Evolutionary conservation across 2,888 invertebrate species (phyloP), one percentile per base, ranked within the genome.

Genomic region (Malachius bipustulatus): DNA sequence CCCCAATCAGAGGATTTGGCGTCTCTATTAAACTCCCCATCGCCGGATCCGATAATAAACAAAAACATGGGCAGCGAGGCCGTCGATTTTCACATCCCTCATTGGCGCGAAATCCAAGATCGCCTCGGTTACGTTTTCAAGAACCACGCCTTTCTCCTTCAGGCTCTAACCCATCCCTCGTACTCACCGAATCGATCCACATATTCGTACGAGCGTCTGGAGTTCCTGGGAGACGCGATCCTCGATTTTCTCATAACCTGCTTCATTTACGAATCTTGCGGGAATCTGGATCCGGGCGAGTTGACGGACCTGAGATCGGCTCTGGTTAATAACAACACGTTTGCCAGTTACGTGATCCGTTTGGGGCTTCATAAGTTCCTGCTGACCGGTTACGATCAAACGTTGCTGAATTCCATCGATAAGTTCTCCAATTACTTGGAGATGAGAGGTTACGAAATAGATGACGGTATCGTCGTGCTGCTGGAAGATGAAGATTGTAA

Each of bases 241-340:
- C 62, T 93, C 34, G 93, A 94, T 63, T 90, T 90, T 57, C 62
- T 94, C 8, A 77, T 94, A 14, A 91, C 93, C 0, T 68, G 82
- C 8, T 77, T 89, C 55, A 81, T 98, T 34, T 96, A 74, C 56
- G 89, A 93, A 59, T 73, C 75, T 41, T 75, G 74, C 41, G 65
- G 64, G 0, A 52, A 65, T 27, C 66, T 85, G 53, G 73, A 71
- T 37, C 90, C 91, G 0, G 96, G 94, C 0, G 77, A 87, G 11
- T 63, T 98, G 37, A 96, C 96, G 0, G 96, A 97, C 63, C 59
- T 97, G 39, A 70, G 97, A 24, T 94, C 96, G 0, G 89, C 97
- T 0, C 68, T 98, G 2, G 97, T 98, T 2, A 97, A 98, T 58
- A 98, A 98, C 55, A 78, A 85, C 39, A 96, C 93, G 0, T 89